Evolutionary conservation across 2,797 vertebrate species (phyloP).

Genomic region (Cossypha polioptera): DNA sequence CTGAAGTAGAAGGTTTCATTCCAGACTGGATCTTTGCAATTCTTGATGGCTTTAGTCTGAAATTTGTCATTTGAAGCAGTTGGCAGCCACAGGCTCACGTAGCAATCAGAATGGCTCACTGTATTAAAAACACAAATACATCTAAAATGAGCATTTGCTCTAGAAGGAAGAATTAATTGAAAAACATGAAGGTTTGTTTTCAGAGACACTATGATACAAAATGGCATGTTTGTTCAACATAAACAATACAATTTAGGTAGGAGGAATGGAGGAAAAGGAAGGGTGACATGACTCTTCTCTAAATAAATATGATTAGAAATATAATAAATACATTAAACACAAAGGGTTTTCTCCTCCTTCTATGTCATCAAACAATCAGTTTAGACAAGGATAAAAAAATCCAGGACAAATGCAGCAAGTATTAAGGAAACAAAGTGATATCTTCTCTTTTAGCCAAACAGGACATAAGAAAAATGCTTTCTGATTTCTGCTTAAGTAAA

Average conservation of each 20-base stretch:
- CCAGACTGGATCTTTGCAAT: slow-evolving; percentile 81
- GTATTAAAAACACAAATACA: neutral
- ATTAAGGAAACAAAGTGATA: neutral
- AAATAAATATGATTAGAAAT: neutral
- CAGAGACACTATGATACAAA: neutral
- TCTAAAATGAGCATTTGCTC: neutral
- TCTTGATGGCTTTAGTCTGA: slow-evolving; percentile 74
- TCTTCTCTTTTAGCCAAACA: neutral
- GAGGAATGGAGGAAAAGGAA: neutral
- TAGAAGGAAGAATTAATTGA: neutral
- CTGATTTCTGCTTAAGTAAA: neutral
- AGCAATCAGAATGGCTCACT: slow-evolving; percentile 82
- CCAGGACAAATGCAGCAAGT: neutral
- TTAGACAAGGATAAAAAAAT: neutral
- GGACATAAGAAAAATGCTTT: neutral
- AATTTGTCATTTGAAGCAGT: slow-evolving; percentile 72
- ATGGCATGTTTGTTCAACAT: neutral
- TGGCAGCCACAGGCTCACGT: slow-evolving; percentile 79
- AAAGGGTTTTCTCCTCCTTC: neutral
- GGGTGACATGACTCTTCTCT: neutral
- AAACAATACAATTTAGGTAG: neutral
- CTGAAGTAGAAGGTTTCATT: slow-evolving; percentile 83
- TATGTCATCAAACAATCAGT: neutral
- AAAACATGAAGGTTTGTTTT: neutral
- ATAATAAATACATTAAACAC: neutral